A percentile compares a stretch with the other conserved stretches of the same genome.
Evolutionary conservation across 2,888 invertebrate species (phyloP).

Genomic region (Anaspis maculata): DNA sequence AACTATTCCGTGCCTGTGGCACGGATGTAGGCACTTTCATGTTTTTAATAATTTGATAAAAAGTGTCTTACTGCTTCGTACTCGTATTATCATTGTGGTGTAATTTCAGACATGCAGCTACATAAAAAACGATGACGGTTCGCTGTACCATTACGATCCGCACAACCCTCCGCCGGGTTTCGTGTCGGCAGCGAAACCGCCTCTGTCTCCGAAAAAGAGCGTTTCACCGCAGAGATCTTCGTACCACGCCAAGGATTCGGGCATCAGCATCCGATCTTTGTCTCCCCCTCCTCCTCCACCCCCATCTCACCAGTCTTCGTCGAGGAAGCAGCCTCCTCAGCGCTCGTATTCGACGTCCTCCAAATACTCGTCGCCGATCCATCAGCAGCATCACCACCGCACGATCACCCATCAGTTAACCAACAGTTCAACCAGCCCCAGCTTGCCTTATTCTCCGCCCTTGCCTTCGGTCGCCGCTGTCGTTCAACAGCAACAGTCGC

Average conservation of each 20-base stretch:
- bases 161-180: conserved; percentile 52
- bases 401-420: too few relatives aligned
- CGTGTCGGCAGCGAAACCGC: conserved; percentile 15
- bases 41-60: too few relatives aligned
- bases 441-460: conserved; percentile 36
- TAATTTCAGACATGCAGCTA: conserved; percentile 71
- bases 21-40: too few relatives aligned
- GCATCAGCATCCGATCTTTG: neutral
- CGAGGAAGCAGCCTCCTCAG: conserved; percentile 7
- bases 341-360: conserved; percentile 6
- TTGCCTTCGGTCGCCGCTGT: conserved; percentile 11
- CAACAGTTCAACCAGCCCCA: conserved; percentile 39
- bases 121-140: conserved; percentile 67
- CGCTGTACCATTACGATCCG: conserved; percentile 70
- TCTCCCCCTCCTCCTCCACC: too few relatives aligned
- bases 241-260: neutral
- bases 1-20: too few relatives aligned
- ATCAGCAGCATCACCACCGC: too few relatives aligned
- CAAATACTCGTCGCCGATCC: conserved; percentile 26
- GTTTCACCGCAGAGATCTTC: conserved; percentile 7
- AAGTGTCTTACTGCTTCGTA: too few relatives aligned
- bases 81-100: too few relatives aligned
- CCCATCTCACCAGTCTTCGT: neutral
- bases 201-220: conserved; percentile 21
- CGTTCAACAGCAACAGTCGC: too few relatives aligned